These are phyloP conservation scores for Dendrolimus kikuchii DNA, from an alignment of 1,140 invertebrate species.

Conservation along the genomic window DNA sequence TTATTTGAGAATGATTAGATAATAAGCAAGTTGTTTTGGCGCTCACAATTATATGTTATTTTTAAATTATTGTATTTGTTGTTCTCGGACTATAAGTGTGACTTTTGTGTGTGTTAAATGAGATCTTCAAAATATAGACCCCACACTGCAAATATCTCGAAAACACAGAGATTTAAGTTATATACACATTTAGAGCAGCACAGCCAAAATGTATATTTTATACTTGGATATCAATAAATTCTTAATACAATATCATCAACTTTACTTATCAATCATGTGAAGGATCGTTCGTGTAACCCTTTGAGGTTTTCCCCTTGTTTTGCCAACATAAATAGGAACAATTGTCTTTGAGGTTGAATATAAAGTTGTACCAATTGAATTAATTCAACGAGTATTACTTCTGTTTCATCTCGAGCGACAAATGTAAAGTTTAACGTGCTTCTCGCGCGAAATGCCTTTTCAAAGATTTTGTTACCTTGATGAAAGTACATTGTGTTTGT, in stretches of 20 bases:
- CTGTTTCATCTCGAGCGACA: constrained; percentile 44
- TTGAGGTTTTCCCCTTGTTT: constrained; percentile 49
- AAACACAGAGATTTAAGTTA: too few species aligned
- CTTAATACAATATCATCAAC: background rate
- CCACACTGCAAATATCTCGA: too few species aligned
- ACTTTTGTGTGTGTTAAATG: too few species aligned
- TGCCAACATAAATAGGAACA: constrained; percentile 47
- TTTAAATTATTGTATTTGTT: too few species aligned
- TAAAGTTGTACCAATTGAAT: constrained; percentile 61
- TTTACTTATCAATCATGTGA: constrained; percentile 43
- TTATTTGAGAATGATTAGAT: too few species aligned
- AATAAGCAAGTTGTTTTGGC: too few species aligned
- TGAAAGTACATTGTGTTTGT: constrained; percentile 6
- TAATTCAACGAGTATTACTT: constrained; percentile 51
- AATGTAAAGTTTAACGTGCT: constrained; percentile 49
- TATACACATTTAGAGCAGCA: too few species aligned
- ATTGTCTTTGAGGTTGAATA: constrained; percentile 53
- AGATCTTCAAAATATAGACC: too few species aligned
- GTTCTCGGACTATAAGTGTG: too few species aligned
- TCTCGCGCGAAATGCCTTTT: constrained; percentile 23
- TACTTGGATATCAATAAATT: background rate
- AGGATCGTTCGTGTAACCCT: constrained; percentile 44
- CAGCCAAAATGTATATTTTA: too few species aligned
- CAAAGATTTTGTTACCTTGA: constrained; percentile 27
- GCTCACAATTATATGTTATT: too few species aligned